phyloP scores from a whole-genome alignment of 37 sponge, comb jelly and placozoan genomes.

The Amphimedon queenslandica region DNA sequence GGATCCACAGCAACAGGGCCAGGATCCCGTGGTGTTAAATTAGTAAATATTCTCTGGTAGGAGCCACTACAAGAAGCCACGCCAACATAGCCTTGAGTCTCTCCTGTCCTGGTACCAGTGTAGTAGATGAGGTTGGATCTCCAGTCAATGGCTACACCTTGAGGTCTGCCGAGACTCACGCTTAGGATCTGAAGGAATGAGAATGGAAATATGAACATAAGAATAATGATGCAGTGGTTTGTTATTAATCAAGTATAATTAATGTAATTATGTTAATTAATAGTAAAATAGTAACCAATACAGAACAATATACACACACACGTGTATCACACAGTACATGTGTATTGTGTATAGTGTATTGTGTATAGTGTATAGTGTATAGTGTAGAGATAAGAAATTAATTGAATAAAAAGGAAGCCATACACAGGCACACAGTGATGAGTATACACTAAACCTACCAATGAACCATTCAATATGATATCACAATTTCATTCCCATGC shows the following conservation, averaged over 20 bases:
- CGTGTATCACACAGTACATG: no score
- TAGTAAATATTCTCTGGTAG: slow-evolving; percentile 1
- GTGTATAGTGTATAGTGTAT: no score
- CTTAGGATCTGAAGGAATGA: slow-evolving; percentile 18
- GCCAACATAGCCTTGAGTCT: slow-evolving; percentile 8
- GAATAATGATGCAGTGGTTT: background rate
- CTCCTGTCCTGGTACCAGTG: background rate
- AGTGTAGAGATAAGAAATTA: background rate
- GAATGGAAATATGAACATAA: background rate
- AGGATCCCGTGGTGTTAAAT: background rate
- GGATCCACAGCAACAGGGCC: slow-evolving; percentile 27
- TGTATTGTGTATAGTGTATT: no score
- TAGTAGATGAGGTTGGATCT: slow-evolving; percentile 35
- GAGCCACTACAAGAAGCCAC: slow-evolving; percentile 23
- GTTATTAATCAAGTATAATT: background rate
- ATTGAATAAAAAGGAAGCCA: background rate
- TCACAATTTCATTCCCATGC: no score
- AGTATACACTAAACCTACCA: no score
- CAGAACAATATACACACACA: no score
- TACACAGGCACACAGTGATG: background rate
- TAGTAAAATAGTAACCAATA: background rate
- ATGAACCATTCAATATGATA: no score
- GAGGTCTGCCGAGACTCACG: slow-evolving; percentile 3
- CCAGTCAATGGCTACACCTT: slow-evolving; percentile 49
- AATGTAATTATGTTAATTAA: background rate